These are phyloP conservation scores for Drosophila fungiperda DNA, from an alignment of 2,888 invertebrate genomes.

Conservation along the genomic window DNA sequence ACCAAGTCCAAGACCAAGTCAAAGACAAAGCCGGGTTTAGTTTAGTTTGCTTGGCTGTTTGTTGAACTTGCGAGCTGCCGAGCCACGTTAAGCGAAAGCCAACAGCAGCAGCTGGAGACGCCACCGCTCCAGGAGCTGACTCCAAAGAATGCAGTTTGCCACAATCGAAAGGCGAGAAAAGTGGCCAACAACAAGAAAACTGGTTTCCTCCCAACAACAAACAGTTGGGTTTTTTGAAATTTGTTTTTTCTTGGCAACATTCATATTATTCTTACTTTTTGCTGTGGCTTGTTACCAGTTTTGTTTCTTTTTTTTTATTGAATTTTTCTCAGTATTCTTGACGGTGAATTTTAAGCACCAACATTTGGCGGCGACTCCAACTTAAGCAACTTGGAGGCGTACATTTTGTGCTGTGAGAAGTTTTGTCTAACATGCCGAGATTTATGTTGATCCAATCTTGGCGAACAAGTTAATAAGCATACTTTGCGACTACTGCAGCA, in stretches of 20 bases:
- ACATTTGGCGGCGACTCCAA: conserved; percentile 19
- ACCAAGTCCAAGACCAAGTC: conserved; percentile 26
- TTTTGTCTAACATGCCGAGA: conserved; percentile 31
- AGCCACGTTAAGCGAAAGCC: conserved; percentile 43
- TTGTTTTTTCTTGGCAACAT: conserved; percentile 19
- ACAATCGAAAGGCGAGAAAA: conserved; percentile 81
- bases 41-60: conserved; percentile 33
- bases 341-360: conserved; percentile 16
- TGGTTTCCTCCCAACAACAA: conserved; percentile 40
- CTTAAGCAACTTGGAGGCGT: conserved; percentile 14
- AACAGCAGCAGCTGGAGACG: conserved; percentile 47
- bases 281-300: conserved; percentile 72
- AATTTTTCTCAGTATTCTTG: conserved; percentile 38
- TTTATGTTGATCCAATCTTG: conserved; percentile 28
- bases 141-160: conserved; percentile 78
- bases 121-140: conserved; percentile 40
- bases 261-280: conserved; percentile 71
- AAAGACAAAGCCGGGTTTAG: conserved; percentile 36
- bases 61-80: conserved; percentile 50
- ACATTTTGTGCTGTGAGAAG: conserved; percentile 1
- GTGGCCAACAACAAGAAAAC: conserved; percentile 42
- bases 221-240: conserved; percentile 22
- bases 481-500: not conserved
- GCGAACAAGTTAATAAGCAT: conserved; percentile 20
- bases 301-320: conserved; percentile 20